These are phyloP conservation scores for Pseudomyrmex flavicornis DNA, from an alignment of 1,140 invertebrate species.

Conservation along the genomic window DNA sequence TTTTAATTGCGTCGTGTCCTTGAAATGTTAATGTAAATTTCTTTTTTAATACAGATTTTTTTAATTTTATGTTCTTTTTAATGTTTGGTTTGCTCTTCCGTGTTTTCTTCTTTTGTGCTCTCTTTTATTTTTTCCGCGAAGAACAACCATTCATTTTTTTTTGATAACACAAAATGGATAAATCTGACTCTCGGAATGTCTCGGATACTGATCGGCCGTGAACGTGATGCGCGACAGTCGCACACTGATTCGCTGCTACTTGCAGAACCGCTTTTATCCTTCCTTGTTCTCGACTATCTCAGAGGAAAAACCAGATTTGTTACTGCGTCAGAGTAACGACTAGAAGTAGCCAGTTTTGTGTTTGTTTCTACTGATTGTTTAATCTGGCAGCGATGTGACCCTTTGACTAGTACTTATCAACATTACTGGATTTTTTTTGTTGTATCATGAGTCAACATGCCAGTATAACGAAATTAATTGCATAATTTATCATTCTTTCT, in stretches of 20 bases:
- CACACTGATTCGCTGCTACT: background rate
- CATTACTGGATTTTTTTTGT: background rate
- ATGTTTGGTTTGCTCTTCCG: no score
- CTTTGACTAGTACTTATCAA: background rate
- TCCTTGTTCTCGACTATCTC: background rate
- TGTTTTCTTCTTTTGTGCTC: no score
- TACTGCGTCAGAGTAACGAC: conserved; percentile 10
- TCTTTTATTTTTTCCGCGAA: no score
- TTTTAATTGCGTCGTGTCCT: background rate
- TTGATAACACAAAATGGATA: background rate
- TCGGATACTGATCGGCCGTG: background rate
- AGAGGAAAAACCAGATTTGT: conserved; percentile 11
- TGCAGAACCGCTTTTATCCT: conserved; percentile 10
- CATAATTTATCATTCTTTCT: no score
- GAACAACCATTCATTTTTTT: background rate
- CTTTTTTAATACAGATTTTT: background rate
- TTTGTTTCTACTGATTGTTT: background rate
- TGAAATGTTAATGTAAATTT: background rate
- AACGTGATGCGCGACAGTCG: background rate
- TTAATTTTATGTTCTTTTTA: no score
- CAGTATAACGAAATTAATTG: background rate
- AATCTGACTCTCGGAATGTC: background rate
- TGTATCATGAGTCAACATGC: no score
- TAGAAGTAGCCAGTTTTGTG: background rate
- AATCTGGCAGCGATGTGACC: background rate